Conservation (phyloP, 2,797 vertebrate genomes). For the Pteronotus mesoamericanus region DNA sequence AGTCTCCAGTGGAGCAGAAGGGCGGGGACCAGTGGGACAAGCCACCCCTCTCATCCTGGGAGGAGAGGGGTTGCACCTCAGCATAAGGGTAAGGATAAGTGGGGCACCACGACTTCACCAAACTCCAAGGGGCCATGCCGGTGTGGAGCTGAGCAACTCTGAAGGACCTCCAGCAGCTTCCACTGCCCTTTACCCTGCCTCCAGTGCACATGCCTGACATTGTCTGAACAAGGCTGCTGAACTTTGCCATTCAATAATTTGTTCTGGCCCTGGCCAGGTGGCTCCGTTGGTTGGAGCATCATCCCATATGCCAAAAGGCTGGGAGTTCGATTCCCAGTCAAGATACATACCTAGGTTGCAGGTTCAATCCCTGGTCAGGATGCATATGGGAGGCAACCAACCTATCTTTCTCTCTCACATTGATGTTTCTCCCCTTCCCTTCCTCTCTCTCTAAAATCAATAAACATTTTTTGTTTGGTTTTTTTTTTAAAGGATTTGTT, state of each 20-base stretch:
- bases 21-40: accelerated
- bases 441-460: not conserved
- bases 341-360: not conserved
- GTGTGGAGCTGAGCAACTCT: not conserved
- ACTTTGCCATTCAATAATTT: not conserved
- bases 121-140: not conserved
- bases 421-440: not conserved
- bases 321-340: not conserved
- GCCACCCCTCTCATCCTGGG: not conserved
- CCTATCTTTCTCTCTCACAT: not conserved
- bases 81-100: not conserved
- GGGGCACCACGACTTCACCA: not conserved
- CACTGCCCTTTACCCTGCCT: not conserved
- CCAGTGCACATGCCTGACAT: too few relatives aligned
- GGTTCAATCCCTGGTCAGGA: not conserved
- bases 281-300: not conserved
- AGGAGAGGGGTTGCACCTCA: not conserved
- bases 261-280: not conserved
- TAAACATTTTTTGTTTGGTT: too few relatives aligned
- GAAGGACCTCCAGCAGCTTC: not conserved
- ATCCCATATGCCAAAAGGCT: not conserved
- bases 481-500: not conserved
- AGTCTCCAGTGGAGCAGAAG: not conserved
- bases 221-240: not conserved
- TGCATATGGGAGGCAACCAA: not conserved